Conservation (phyloP, 2,797 vertebrate genomes). For the Macrochelys suwanniensis region DNA sequence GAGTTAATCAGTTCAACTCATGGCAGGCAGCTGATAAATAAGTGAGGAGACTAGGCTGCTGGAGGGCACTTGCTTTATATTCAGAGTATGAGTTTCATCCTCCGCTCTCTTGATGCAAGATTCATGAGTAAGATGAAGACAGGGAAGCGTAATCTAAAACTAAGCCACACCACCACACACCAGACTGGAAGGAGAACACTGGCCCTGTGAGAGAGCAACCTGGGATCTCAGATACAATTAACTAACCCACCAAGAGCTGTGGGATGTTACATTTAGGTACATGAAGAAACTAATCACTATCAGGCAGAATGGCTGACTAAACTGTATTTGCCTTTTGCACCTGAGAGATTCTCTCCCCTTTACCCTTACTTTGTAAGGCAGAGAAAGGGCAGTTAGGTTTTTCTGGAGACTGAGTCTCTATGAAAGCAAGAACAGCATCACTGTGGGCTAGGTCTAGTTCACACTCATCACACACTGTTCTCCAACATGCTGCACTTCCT, state of each 20-base stretch:
- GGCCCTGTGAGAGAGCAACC: not conserved
- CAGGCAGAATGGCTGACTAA: fast-evolving
- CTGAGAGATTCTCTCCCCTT: not conserved
- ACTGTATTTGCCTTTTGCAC: fast-evolving
- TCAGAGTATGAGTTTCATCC: constrained; percentile 17
- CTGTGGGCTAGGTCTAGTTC: not conserved
- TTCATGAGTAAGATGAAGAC: constrained; percentile 9
- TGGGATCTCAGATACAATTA: fast-evolving
- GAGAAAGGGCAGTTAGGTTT: not conserved
- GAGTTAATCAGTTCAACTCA: not conserved
- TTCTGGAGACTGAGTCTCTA: not conserved
- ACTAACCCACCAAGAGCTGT: not conserved
- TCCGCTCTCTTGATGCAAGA: not conserved
- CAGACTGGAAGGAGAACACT: not conserved
- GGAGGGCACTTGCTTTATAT: not conserved
- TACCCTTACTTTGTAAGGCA: not conserved
- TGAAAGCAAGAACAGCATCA: not conserved
- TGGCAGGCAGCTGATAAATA: not conserved
- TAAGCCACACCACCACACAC: fast-evolving
- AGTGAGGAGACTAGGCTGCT: not conserved
- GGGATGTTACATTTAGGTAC: not conserved
- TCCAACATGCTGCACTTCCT: not conserved
- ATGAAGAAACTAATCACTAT: not conserved
- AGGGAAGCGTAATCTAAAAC: not conserved
- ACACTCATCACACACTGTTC: not conserved